Base-by-base conservation (phyloP, 2,113 vertebrate genomes). In the Datnioides undecimradiatus region DNA sequence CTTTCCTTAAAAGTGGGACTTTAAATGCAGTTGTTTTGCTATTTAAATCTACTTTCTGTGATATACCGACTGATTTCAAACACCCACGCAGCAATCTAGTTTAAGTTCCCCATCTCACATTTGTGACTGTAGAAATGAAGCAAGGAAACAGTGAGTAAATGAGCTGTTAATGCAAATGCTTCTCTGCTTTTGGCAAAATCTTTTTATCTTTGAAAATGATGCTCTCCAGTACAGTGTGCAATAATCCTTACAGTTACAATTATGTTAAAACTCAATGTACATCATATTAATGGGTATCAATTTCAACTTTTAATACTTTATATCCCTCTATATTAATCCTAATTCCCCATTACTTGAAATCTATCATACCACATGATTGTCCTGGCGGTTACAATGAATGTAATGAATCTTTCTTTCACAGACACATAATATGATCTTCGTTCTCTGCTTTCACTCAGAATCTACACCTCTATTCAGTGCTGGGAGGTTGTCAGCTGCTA, bases 321-420 rank as follows among this genome's bases (percentile, higher is more conserved):
- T 70, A 38, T 51, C 17, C 16, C 16, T 14, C 40, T 65, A 9
- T 34, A 72, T 84, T 73, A 62, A 66, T 75, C 60, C 57, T 64
- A 78, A 77, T 76, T 80, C 41, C 25, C 9, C 27, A 76, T 88
- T 58, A 65, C 25, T 57, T 80, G 64, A 80, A 63, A 76, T 78
- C 21, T n/a, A 65, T 76, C 55, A 52, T 29, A 45, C 55, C 12
- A 49, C 31, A 41, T 16, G 29, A 38, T 66, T 33, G 33, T 62
- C 16, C 16, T 25, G 31, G 41, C 58, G 3, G 36, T 21, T 29
- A 27, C 58, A 63, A 59, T 73, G 25, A 59, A 74, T 82, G 55
- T 74, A 86, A 86, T 86, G 66, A 75, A 67, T 86, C 55, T 72
- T 58, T 51, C 59, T 33, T 48, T 48, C 12, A 21, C 43, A 45